These are phyloP conservation scores for Conus betulinus DNA, from an alignment of 1,140 invertebrate species.

Conservation along the genomic window DNA sequence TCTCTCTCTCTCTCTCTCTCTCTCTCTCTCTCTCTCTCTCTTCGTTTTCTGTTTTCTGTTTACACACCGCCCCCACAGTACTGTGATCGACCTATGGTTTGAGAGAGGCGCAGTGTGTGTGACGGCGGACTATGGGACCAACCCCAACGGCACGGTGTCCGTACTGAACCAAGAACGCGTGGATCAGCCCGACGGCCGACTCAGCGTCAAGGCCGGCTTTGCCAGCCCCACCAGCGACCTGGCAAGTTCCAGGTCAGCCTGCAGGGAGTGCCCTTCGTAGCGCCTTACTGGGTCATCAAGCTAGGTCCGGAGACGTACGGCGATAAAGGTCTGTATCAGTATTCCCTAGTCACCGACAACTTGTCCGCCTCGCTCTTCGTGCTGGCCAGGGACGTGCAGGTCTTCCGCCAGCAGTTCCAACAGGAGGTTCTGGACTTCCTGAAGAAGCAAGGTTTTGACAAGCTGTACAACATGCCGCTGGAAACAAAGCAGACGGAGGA, in stretches of 20 bases:
- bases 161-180: not conserved
- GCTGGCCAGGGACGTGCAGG: slow-evolving; percentile 49
- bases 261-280: too few relatives aligned
- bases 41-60: too few relatives aligned
- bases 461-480: slow-evolving; percentile 52
- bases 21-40: too few relatives aligned
- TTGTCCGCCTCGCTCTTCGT: slow-evolving; percentile 56
- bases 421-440: slow-evolving; percentile 51
- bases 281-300: slow-evolving; percentile 53
- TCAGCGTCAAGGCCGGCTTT: not conserved
- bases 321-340: slow-evolving; percentile 51
- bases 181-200: not conserved
- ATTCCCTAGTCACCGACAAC: slow-evolving; percentile 57
- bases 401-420: slow-evolving; percentile 43
- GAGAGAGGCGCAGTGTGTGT: not conserved
- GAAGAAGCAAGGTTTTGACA: slow-evolving; percentile 49
- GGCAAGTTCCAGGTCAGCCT: not conserved
- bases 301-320: slow-evolving; percentile 54
- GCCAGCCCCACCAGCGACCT: not conserved
- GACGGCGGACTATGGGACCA: slow-evolving; percentile 1
- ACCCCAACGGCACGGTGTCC: slow-evolving; percentile 9
- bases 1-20: too few relatives aligned
- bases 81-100: not conserved
- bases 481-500: slow-evolving; percentile 54
- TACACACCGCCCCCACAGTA: not conserved